These are phyloP conservation scores for Aspiorhynchus laticeps DNA, from an alignment of 2,113 vertebrate genomes.

Conservation along the genomic window DNA sequence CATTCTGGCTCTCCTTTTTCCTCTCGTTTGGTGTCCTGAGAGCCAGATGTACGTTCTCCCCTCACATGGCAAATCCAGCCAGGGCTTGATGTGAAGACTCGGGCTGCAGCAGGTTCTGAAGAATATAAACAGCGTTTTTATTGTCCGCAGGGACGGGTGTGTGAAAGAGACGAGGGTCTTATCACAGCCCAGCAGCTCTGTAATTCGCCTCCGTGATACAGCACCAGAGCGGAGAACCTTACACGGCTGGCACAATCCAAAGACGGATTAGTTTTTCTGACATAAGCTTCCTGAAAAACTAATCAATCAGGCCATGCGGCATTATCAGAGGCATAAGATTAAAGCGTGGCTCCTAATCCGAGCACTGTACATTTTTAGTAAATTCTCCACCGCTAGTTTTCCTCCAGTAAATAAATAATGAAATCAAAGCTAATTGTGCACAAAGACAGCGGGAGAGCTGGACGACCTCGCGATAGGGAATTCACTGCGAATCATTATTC, in stretches of 20 bases:
- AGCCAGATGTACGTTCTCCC: conserved; percentile 64
- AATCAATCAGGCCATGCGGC: conserved; percentile 90
- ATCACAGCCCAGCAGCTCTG: conserved; percentile 91
- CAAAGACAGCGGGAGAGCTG: background rate
- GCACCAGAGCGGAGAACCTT: conserved; percentile 86
- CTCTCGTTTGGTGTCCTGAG: conserved; percentile 43
- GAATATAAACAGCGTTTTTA: conserved; percentile 87
- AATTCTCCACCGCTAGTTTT: conserved; percentile 72
- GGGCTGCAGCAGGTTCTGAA: conserved; percentile 76
- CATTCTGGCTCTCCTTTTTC: conserved; percentile 5
- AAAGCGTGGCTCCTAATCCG: conserved; percentile 85
- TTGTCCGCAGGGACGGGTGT: conserved; percentile 82
- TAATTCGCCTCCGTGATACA: conserved; percentile 91
- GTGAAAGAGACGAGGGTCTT: conserved; percentile 85
- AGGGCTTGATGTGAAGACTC: conserved; percentile 77
- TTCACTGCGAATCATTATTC: conserved; percentile 27
- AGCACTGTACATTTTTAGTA: conserved; percentile 85
- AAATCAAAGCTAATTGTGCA: conserved; percentile 64
- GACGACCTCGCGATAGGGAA: conserved; percentile 64
- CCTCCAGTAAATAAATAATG: conserved; percentile 77
- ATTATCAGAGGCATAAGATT: conserved; percentile 87
- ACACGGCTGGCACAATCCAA: conserved; percentile 90
- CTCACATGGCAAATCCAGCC: conserved; percentile 74
- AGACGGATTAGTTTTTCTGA: conserved; percentile 94
- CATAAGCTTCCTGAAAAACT: conserved; percentile 93